Evolutionary conservation across 2,113 vertebrate species (phyloP), one percentile per base, ranked within the genome.

Genomic region (Thamnaconus septentrionalis): DNA sequence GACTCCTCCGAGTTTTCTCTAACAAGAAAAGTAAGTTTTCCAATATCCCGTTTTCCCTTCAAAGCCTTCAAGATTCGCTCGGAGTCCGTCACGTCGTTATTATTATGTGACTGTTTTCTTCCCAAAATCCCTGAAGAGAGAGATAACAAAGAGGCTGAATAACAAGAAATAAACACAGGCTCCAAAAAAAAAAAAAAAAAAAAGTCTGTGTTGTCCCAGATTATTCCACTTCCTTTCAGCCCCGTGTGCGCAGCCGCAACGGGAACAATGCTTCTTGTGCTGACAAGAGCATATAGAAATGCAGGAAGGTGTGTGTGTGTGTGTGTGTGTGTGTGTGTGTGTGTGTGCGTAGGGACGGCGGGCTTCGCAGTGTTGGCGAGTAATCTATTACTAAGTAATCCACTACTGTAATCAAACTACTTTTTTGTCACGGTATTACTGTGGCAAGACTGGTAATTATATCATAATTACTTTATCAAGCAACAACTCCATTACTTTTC

Each of bases 161-260:
- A 48, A 83, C 64, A 44, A 61, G 61, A 52, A 64, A 46, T n/a
- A 41, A 55, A 41, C 58, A 58, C 18, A 2, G 18, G 18, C 18
- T 31, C 18, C 4, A 58, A 48, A 61, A 46, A 11, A 43, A 53
- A 40, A 56, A 56, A 52, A 49, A 40, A 10, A 62, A 11, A 9
- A 48, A 61, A 59, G 10, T 45, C 58, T 47, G 66, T 63, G 8
- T 59, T 64, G 60, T 71, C 67, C 53, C 55, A 52, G 48, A 75
- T 75, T 62, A 60, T 75, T 69, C 49, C 59, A 58, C 50, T 56
- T 57, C 65, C 68, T 55, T 70, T 49, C 59, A 76, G 53, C 11
- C 39, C 39, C 11, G 31, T 55, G 50, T 53, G 41, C 42, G 46
- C 46, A 54, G 42, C 55, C 49, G 63, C 59, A 40, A 67, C 46